These are phyloP conservation scores for Colius striatus DNA, from an alignment of 2,113 vertebrate species.

Conservation along the genomic window DNA sequence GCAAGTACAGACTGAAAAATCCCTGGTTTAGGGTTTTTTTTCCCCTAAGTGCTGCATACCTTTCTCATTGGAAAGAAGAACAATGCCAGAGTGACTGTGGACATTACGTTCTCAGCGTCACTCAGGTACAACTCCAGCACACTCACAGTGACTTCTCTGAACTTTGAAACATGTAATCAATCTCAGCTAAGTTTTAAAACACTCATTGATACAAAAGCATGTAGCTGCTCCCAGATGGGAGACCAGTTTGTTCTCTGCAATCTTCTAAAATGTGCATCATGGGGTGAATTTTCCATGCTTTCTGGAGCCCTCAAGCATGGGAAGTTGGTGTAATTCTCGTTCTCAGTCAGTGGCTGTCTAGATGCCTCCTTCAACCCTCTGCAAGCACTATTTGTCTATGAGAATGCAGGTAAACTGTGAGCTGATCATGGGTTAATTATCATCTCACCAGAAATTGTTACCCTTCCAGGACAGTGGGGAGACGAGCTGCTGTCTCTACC, in stretches of 20 bases:
- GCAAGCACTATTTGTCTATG: neutral
- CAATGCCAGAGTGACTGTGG: neutral
- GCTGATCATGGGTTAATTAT: neutral
- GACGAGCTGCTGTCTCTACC: neutral
- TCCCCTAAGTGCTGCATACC: neutral
- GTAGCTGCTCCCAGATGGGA: neutral
- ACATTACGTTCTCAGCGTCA: neutral
- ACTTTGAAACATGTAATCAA: neutral
- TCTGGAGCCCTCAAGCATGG: neutral
- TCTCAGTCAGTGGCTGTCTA: neutral
- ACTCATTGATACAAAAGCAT: neutral
- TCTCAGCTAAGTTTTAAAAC: neutral
- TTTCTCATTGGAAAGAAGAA: neutral
- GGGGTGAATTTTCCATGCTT: neutral
- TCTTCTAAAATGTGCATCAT: neutral
- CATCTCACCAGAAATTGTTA: neutral
- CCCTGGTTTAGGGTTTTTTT: neutral
- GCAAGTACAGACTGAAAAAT: neutral
- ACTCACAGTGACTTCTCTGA: neutral
- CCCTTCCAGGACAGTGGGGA: accelerated
- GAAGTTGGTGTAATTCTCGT: neutral
- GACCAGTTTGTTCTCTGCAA: neutral
- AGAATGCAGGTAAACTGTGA: neutral
- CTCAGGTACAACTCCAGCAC: neutral
- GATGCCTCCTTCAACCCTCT: accelerated